Base-by-base conservation (phyloP, 2,113 vertebrate species). In the Lates calcarifer region DNA sequence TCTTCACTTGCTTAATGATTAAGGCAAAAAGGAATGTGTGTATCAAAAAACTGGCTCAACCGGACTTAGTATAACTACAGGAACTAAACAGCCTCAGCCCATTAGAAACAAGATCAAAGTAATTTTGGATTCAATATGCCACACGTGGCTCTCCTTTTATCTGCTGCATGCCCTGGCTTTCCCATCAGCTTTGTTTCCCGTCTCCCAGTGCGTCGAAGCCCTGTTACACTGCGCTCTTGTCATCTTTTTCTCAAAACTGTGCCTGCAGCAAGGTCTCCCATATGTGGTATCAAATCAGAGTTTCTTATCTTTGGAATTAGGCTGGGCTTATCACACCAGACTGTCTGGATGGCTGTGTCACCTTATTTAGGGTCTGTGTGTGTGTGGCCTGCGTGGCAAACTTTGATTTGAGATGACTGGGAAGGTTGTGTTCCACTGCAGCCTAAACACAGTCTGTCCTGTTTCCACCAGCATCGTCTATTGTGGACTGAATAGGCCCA, bases 401-500 rank as follows among this genome's bases (percentile, higher is more conserved):
- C 83, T 58, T 58, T 39, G 71, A 88, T 87, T 83, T 78, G 55
- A 81, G 76, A 75, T 71, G 81, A 78, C 70, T 57, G 89, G 71
- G 63, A 88, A 43, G 81, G 77, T 86, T 83, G 84, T 81, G 45
- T 86, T 68, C 78, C 22, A 33, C 10, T 39, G 75, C 71, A 80
- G 82, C 56, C 67, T 56, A 77, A 88, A 86, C 83, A 91, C 81
- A 55, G 75, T 49, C 71, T 28, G 84, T 74, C 69, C 86, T 65
- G 79, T 79, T 78, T 71, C 61, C 84, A 41, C 13, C 39, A 6
- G 41, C 62, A 66, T 49, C 18, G 55, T 75, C 71, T 33, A 61
- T 55, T 85, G 81, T 80, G 74, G n/a, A 60, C 22, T 77, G 63
- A 88, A 73, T 55, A 49, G 57, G 4, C 28, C 67, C 58, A 68